These are phyloP conservation scores for Drosophila hamatofila DNA, from an alignment of 2,888 invertebrate species.

Conservation along the genomic window DNA sequence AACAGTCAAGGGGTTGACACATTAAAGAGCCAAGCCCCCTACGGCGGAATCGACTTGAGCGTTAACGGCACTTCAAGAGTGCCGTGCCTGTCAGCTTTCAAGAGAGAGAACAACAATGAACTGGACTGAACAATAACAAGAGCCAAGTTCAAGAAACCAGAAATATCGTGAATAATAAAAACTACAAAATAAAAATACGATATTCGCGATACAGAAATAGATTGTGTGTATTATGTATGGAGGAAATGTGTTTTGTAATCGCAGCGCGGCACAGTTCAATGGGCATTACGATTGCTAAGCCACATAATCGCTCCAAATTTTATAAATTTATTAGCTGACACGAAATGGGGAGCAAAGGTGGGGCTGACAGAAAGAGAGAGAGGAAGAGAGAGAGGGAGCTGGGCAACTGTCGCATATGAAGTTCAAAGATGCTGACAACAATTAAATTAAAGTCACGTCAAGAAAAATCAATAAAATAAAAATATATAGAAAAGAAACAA, in stretches of 20 bases:
- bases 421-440: slow-evolving; percentile 82
- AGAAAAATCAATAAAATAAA: slow-evolving; percentile 68
- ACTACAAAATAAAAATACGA: neutral
- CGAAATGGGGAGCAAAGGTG: slow-evolving; percentile 5
- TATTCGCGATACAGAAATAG: slow-evolving; percentile 30
- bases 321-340: slow-evolving; percentile 71
- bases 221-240: slow-evolving; percentile 3
- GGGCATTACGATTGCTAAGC: slow-evolving; percentile 53
- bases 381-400: neutral
- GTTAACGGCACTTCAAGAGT: slow-evolving; percentile 53
- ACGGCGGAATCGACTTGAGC: slow-evolving; percentile 15
- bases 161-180: slow-evolving; percentile 21
- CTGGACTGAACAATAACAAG: slow-evolving; percentile 18
- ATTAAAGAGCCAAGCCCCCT: slow-evolving; percentile 37
- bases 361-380: neutral
- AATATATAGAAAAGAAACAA: slow-evolving; percentile 6
- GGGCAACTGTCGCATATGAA: slow-evolving; percentile 25
- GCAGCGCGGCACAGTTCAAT: slow-evolving; percentile 66
- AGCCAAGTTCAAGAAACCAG: slow-evolving; percentile 56
- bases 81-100: slow-evolving; percentile 37
- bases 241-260: slow-evolving; percentile 66
- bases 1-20: slow-evolving; percentile 45
- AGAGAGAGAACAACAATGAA: slow-evolving; percentile 23
- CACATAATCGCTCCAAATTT: slow-evolving; percentile 73
- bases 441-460: slow-evolving; percentile 77